These are phyloP conservation scores for Folsomia manolachei DNA, from an alignment of 2,888 invertebrate genomes.

Conservation along the genomic window DNA sequence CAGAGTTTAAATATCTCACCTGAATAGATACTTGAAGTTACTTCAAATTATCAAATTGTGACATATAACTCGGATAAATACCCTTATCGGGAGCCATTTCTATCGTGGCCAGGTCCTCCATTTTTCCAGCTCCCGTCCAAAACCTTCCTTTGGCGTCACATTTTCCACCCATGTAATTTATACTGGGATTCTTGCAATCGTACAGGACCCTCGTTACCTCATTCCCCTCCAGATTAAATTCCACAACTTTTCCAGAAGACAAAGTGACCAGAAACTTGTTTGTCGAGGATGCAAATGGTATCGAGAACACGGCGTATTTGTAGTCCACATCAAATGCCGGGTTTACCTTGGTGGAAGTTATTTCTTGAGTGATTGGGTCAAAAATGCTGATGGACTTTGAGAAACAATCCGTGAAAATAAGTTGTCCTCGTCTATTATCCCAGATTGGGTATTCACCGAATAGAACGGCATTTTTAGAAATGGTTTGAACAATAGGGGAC, in stretches of 20 bases:
- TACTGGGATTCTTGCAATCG: neutral
- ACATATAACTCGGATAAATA: too few relatives aligned
- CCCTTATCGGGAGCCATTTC: neutral
- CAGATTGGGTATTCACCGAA: constrained; percentile 10
- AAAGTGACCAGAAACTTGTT: neutral
- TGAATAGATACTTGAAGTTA: too few relatives aligned
- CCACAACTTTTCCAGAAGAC: neutral
- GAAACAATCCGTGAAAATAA: neutral
- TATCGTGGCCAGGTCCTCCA: neutral
- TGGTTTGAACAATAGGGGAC: neutral
- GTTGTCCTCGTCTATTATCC: constrained; percentile 1
- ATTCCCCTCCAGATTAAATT: neutral
- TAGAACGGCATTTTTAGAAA: neutral
- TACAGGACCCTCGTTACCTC: neutral
- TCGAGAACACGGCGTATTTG: neutral
- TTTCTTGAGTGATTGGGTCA: neutral
- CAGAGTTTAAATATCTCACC: too few relatives aligned
- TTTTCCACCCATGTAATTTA: constrained; percentile 18
- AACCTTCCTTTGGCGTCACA: neutral
- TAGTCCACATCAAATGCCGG: neutral
- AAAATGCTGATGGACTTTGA: neutral
- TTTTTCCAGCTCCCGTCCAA: neutral
- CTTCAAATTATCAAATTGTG: too few relatives aligned
- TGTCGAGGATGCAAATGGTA: neutral
- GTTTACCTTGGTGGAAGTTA: neutral